Evolutionary conservation across 2,113 vertebrate species (phyloP).

Genomic region (Oncorhynchus kisutch): DNA sequence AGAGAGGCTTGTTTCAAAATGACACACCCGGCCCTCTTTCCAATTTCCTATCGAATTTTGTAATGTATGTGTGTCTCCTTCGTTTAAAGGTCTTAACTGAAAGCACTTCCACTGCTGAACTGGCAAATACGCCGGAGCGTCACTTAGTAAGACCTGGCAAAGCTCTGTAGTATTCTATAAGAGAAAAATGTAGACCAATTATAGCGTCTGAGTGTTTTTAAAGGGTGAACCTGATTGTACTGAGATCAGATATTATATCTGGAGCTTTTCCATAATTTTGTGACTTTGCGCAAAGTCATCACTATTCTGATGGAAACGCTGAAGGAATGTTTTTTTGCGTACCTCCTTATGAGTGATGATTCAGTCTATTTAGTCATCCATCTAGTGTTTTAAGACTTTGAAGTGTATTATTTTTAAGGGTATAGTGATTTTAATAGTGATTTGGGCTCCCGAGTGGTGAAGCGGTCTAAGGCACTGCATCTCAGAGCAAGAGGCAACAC

Average conservation of each 20-base stretch:
- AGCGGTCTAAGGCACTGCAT: too few species aligned
- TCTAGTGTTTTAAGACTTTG: too few species aligned
- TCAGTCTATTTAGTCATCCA: too few species aligned
- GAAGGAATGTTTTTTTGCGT: slow-evolving; percentile 43
- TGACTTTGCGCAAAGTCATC: not conserved
- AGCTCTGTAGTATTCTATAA: not conserved
- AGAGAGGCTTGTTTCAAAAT: not conserved
- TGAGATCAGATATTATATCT: not conserved
- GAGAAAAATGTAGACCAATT: not conserved
- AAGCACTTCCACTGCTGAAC: not conserved
- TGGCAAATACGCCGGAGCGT: not conserved
- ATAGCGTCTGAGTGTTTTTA: not conserved
- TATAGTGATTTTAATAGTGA: too few species aligned
- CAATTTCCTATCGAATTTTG: not conserved
- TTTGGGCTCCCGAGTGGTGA: too few species aligned
- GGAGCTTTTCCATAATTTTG: not conserved
- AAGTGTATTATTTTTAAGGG: too few species aligned
- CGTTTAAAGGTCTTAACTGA: not conserved
- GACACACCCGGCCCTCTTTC: not conserved
- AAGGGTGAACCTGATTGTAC: not conserved
- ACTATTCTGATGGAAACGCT: slow-evolving; percentile 11
- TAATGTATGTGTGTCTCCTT: not conserved
- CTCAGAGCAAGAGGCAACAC: too few species aligned
- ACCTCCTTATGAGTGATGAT: slow-evolving; percentile 45
- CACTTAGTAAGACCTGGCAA: not conserved